A percentile compares a stretch with the other conserved stretches of the same genome.
These are phyloP conservation scores for Spheniscus humboldti DNA, from an alignment of 2,797 vertebrate species.

Conservation along the genomic window DNA sequence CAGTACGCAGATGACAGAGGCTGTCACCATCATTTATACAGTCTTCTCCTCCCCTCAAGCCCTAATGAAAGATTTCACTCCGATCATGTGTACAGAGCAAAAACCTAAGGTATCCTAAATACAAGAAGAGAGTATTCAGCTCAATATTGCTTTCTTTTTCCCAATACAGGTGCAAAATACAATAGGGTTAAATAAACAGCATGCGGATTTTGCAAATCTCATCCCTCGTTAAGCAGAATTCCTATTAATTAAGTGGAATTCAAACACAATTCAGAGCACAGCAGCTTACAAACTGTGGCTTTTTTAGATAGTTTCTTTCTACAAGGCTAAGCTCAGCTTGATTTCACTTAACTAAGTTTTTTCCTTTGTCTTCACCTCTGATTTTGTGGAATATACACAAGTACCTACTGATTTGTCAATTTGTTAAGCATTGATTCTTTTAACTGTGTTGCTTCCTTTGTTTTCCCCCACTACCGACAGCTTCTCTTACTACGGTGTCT, in stretches of 20 bases:
- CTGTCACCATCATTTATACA: background rate
- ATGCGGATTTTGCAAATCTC: background rate
- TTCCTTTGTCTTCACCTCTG: background rate
- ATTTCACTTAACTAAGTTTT: background rate
- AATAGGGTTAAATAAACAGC: background rate
- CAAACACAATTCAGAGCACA: background rate
- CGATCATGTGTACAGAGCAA: background rate
- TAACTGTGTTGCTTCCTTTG: background rate
- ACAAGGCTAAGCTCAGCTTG: background rate
- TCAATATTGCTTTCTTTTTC: background rate
- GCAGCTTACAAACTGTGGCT: background rate
- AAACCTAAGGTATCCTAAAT: background rate
- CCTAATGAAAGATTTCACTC: background rate
- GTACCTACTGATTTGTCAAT: background rate
- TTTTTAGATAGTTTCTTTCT: background rate
- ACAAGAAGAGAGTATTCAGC: background rate
- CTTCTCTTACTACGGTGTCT: background rate
- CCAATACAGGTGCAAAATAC: background rate
- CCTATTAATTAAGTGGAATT: background rate
- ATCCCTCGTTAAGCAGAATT: background rate
- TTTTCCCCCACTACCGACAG: background rate
- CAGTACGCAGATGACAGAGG: background rate
- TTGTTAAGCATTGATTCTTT: background rate
- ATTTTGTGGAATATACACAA: background rate
- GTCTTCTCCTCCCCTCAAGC: background rate